Percentiles rank a stretch among this genome's conserved stretches.
Evolutionary conservation across 37 sponge, comb jelly and placozoan species (phyloP).

Genomic region (Ianthella basta): DNA sequence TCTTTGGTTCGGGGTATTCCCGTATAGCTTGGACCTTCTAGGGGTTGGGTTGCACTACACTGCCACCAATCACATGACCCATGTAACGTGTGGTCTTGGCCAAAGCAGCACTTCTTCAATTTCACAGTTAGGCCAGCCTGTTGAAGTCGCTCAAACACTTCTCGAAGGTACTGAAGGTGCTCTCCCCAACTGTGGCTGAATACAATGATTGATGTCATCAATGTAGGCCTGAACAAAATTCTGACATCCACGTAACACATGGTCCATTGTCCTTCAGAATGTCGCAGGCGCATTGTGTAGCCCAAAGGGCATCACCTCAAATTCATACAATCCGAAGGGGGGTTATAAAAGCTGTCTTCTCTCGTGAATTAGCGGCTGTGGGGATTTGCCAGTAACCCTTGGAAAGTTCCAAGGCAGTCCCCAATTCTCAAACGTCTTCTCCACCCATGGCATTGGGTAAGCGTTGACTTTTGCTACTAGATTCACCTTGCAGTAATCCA

Average conservation of each 20-base stretch:
- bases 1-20: constrained; percentile 13
- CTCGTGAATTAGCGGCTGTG: constrained; percentile 17
- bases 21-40: constrained; percentile 44
- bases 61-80: constrained; percentile 37
- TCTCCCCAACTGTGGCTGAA: constrained; percentile 43
- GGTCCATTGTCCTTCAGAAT: constrained; percentile 32
- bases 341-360: constrained; percentile 52
- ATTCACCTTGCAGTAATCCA: constrained; percentile 69
- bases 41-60: constrained; percentile 24
- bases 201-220: constrained; percentile 46
- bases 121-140: constrained; percentile 27
- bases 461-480: constrained; percentile 46
- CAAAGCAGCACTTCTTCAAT: constrained; percentile 24
- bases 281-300: constrained; percentile 62
- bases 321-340: constrained; percentile 63
- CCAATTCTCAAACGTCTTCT: constrained; percentile 50
- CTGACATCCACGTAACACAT: constrained; percentile 13
- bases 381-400: constrained; percentile 77
- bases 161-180: constrained; percentile 38
- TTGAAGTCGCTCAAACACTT: constrained; percentile 5
- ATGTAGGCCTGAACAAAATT: constrained; percentile 28
- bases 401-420: constrained; percentile 55
- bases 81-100: constrained; percentile 13
- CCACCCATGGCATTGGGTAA: constrained; percentile 71
- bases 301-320: constrained; percentile 69